phyloP scores from a whole-genome alignment of 1,140 invertebrate genomes.

The Drosophila nebulosa region DNA sequence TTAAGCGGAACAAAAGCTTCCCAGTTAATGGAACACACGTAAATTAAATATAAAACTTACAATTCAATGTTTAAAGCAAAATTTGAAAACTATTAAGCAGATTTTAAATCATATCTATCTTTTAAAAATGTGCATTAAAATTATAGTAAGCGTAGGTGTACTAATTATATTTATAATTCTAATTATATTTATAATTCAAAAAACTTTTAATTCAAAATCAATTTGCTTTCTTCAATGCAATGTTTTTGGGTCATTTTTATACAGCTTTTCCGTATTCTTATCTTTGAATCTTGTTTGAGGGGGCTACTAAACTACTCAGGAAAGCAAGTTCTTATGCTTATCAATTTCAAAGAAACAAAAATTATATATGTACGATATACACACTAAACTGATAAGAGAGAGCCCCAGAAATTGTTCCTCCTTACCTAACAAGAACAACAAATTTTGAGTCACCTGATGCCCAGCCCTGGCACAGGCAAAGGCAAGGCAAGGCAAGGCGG shows the following conservation, averaged over 20 bases:
- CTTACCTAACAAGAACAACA: not conserved
- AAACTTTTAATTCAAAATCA: not conserved
- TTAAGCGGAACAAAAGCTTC: not conserved
- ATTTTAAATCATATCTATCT: no score
- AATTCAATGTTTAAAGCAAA: no score
- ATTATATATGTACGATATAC: conserved; percentile 43
- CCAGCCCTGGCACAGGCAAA: conserved; percentile 41
- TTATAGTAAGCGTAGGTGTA: no score
- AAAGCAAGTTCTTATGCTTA: conserved; percentile 38
- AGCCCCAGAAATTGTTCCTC: no score
- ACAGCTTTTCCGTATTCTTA: not conserved
- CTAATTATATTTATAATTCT: no score
- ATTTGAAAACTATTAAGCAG: no score
- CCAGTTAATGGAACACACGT: not conserved
- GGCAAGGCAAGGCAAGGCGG: conserved; percentile 50
- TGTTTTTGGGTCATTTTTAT: not conserved
- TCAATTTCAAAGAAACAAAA: conserved; percentile 36
- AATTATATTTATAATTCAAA: not conserved
- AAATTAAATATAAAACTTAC: no score
- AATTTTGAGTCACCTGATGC: conserved; percentile 1
- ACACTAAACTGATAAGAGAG: conserved; percentile 17
- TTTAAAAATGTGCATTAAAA: no score
- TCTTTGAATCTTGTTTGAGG: not conserved
- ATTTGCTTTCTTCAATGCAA: not conserved
- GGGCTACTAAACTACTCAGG: not conserved